Evolutionary conservation across 2,113 vertebrate species (phyloP), one percentile per base, ranked within the genome.

Genomic region (Romanogobio albipinnatus): DNA sequence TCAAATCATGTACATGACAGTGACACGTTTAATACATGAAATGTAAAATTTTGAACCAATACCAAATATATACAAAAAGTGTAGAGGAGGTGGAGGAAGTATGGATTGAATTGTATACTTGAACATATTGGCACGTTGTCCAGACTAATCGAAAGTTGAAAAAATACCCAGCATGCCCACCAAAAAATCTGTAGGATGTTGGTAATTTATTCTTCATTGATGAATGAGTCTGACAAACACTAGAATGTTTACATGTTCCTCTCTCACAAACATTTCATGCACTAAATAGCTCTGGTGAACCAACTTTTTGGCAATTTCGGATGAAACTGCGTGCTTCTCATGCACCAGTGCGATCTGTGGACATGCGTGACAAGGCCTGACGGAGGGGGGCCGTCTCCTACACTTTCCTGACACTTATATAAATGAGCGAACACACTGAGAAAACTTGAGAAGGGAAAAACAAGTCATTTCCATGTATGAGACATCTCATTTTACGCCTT

Each of bases 401-500:
- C 51, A 86, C 80, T 84, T 79, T 68, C 61, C 75, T 22, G 80
- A 70, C 73, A 84, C 70, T 82, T 71, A 64, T 82, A 82, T 82
- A 84, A 84, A 86, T 78, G 73, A 84, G 70, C 82, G 82, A 88
- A 88, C 62, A 77, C 45, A 73, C 71, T 84, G 76, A 84, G 66
- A 88, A 75, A 86, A 81, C 76, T 84, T 86, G 53, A 58, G 58
- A 59, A 81, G 80, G 81, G 81, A 56, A 86, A 85, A 86, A 84
- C 76, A 86, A 64, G 85, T 86, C 82, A 84, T 84, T 86, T 79
- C 85, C 81, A 68, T 83, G 78, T 86, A 84, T 71, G 49, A 88
- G 85, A 88, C 87, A 86, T 88, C 87, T 86, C 87, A 88, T 86
- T 88, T 86, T 84, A 84, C 78, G 87, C 87, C 77, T 84, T 86